Evolutionary conservation across 2,113 vertebrate species (phyloP), one percentile per base, ranked within the genome.

Genomic region (Prunella himalayana): DNA sequence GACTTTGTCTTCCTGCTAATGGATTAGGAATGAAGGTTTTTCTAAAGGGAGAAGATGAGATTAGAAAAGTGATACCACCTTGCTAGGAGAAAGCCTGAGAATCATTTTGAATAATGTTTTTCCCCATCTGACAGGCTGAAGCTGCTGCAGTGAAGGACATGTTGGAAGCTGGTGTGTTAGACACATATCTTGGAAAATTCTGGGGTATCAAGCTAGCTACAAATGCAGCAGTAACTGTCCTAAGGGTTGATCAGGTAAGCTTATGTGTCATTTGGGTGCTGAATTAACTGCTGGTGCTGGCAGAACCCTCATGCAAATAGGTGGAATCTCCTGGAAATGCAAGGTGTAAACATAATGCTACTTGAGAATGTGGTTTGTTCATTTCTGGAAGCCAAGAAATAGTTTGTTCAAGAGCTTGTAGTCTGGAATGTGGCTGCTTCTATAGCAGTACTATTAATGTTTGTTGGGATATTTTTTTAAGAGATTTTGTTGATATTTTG

Each of bases 171-270:
- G 98, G 98, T 35, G 95, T 99, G 63, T 41, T 99, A 61, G 99
- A 99, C 30, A 99, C 99, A 0, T 99, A 98, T 81, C 97, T 99
- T 95, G 99, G 99, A 78, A 99, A 99, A 97, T 89, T 98, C 91
- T 99, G 99, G 99, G 99, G 98, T 86, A 99, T 99, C 97, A 99
- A 99, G 94, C 94, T 99, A 96, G 99, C 99, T 63, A 99, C 99
- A 73, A 99, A 99, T 27, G 98, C 99, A 69, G 99, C 99, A 44
- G 97, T 99, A 83, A 99, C 99, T 61, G 98, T 99, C 11, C 98
- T 99, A 44, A 97, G 99, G 82, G 99, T 99, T 44, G 99, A 99
- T 95, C 99, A 99, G 98, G 99, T 99, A 79, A 97, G 98, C 19
- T 71, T 35, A 33, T 5, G 18, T 45, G 11, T 76, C 18, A n/a